Evolutionary conservation across 1,140 invertebrate genomes (phyloP).

Genomic region (Diachasma alloeum): DNA sequence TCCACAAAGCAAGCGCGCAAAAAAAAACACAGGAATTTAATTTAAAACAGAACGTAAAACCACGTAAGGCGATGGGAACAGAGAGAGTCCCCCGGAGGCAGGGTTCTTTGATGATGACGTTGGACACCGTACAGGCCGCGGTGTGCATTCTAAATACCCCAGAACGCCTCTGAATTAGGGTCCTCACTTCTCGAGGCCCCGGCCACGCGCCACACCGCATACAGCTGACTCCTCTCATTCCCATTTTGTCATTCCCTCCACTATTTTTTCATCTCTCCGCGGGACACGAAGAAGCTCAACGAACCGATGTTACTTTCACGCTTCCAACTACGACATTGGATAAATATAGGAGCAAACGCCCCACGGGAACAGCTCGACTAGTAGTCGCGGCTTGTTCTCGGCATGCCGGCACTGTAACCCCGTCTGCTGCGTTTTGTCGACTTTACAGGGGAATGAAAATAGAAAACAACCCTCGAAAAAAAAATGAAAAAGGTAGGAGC

Average conservation of each 20-base stretch:
- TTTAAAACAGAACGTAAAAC: neutral
- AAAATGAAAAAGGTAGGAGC: neutral
- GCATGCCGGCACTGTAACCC: conserved; percentile 4
- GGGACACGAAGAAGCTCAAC: neutral
- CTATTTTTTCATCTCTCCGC: neutral
- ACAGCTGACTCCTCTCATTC: neutral
- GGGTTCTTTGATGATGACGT: conserved; percentile 3
- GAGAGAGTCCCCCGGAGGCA: neutral
- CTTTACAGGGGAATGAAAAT: neutral
- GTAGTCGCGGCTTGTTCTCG: conserved; percentile 19
- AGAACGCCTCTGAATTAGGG: conserved; percentile 10
- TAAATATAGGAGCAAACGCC: conserved; percentile 18
- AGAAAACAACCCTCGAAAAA: neutral
- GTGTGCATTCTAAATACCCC: conserved; percentile 9
- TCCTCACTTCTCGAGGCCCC: neutral
- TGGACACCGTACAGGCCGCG: neutral
- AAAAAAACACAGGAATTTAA: neutral
- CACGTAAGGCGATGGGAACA: neutral
- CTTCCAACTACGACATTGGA: conserved; percentile 3
- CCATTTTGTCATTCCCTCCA: neutral
- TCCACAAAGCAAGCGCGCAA: no score
- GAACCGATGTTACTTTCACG: conserved; percentile 7
- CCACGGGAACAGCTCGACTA: conserved; percentile 21
- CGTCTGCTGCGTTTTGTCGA: conserved; percentile 10
- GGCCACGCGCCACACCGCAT: neutral